Percentiles rank a stretch among this genome's conserved stretches.
Conservation (phyloP, 2,888 invertebrate genomes). For the Tenthredo notha region DNA sequence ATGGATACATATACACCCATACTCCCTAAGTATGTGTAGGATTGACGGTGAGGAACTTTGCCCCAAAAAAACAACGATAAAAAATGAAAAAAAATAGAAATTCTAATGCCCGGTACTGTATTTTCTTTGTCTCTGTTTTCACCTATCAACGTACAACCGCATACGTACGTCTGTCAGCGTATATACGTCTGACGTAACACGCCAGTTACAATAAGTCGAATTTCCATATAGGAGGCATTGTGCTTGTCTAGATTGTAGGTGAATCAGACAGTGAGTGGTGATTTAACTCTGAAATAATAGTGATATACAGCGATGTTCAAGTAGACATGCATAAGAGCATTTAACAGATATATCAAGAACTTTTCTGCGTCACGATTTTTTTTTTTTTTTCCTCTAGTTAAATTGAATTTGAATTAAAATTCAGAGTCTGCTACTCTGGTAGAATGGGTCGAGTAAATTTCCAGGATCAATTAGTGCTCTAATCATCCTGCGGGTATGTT, state of each 20-base stretch:
- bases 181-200: neutral
- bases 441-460: neutral
- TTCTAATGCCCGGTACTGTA: slow-evolving; percentile 5
- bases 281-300: neutral
- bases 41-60: neutral
- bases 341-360: neutral
- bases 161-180: neutral
- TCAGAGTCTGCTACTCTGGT: neutral
- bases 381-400: neutral
- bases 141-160: neutral
- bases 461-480: neutral
- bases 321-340: neutral
- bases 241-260: neutral
- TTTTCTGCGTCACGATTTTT: neutral
- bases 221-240: neutral
- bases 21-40: neutral
- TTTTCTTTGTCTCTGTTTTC: slow-evolving; percentile 23
- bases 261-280: neutral
- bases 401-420: neutral
- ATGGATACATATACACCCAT: slow-evolving; percentile 40
- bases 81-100: neutral
- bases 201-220: neutral
- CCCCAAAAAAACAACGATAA: neutral
- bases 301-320: neutral
- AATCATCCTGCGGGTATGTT: neutral